Evolutionary conservation across 2,113 vertebrate genomes (phyloP).

Genomic region (Dromaius novaehollandiae): DNA sequence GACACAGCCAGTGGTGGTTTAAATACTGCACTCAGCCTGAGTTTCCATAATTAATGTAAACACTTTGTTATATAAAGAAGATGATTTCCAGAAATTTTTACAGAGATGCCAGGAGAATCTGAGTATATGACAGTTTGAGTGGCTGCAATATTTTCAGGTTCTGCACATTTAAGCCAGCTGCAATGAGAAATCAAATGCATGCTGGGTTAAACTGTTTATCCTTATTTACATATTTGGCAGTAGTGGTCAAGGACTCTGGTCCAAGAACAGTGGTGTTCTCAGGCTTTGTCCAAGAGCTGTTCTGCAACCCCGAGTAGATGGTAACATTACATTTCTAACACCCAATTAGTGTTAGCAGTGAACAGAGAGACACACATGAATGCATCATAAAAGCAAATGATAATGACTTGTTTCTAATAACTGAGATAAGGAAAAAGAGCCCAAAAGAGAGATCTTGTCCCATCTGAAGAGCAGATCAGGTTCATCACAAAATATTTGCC

Average conservation of each 20-base stretch:
- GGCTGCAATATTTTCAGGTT: not conserved
- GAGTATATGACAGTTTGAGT: not conserved
- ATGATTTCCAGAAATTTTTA: not conserved
- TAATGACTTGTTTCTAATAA: not conserved
- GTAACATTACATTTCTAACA: not conserved
- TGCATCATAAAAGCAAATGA: not conserved
- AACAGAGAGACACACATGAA: not conserved
- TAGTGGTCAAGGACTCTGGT: not conserved
- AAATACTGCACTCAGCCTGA: accelerated
- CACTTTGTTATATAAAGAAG: not conserved
- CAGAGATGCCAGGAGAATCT: not conserved
- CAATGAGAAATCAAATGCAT: not conserved
- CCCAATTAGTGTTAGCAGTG: not conserved
- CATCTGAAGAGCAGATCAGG: not conserved
- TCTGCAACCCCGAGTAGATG: not conserved
- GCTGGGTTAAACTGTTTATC: not conserved
- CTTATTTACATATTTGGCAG: not conserved
- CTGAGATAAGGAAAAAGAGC: not conserved
- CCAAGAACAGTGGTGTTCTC: not conserved
- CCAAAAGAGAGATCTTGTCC: not conserved
- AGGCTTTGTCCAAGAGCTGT: not conserved
- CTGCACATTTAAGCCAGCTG: not conserved
- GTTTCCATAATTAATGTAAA: not conserved
- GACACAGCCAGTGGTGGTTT: not conserved
- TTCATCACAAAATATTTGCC: not conserved